Conservation (phyloP, 2,113 vertebrate species). For the Merops nubicus region DNA sequence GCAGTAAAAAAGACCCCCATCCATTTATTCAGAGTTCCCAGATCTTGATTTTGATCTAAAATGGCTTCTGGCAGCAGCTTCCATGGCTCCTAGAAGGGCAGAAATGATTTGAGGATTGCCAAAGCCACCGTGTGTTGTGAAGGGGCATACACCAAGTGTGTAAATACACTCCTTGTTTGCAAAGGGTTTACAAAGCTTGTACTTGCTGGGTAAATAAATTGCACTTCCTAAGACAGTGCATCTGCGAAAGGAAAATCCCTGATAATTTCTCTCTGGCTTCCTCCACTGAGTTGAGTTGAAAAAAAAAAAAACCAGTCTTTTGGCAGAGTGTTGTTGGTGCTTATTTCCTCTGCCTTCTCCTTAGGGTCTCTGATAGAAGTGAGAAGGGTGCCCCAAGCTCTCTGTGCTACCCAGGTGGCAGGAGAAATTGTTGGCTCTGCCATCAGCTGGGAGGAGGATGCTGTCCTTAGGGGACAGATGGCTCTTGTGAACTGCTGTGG, state of each 20-base stretch:
- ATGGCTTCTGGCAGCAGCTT: not conserved
- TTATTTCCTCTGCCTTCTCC: not conserved
- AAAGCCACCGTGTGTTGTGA: not conserved
- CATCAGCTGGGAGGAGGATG: not conserved
- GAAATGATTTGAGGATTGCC: not conserved
- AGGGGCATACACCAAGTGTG: not conserved
- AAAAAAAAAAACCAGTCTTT: no score
- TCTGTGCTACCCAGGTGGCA: rapidly evolving
- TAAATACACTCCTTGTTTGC: no score
- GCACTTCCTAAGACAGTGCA: not conserved
- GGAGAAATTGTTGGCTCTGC: not conserved
- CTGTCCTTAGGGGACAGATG: not conserved
- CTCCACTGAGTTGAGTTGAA: no score
- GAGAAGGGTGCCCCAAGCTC: not conserved
- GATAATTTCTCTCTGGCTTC: not conserved
- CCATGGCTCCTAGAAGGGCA: not conserved
- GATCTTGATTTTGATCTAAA: not conserved
- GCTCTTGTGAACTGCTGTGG: not conserved
- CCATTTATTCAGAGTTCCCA: not conserved
- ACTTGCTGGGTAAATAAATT: not conserved
- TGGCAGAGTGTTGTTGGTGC: not conserved
- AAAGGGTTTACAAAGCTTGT: no score
- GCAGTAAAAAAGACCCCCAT: not conserved
- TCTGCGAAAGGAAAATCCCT: not conserved
- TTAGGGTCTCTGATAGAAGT: not conserved